phyloP scores from a whole-genome alignment of 2,113 vertebrate species.

The Geothlypis trichas region DNA sequence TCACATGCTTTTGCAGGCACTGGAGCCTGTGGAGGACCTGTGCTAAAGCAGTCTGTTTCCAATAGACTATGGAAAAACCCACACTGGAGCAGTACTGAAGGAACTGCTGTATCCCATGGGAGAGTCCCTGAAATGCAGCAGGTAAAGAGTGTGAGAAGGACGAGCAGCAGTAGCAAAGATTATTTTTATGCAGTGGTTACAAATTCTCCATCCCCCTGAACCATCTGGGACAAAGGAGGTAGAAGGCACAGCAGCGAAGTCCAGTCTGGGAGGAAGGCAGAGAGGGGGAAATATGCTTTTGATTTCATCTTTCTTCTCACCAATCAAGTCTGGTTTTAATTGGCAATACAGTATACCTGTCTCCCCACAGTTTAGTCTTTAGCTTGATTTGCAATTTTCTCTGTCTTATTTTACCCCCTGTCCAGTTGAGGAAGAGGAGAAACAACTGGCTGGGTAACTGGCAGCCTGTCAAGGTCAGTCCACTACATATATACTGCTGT shows the following conservation, averaged over 20 bases:
- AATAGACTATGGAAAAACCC: neutral
- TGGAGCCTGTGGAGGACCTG: neutral
- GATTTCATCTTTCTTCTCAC: neutral
- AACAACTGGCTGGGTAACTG: neutral
- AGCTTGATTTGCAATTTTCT: neutral
- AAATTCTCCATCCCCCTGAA: neutral
- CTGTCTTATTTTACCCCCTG: neutral
- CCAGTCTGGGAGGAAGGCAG: neutral
- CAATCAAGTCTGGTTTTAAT: neutral
- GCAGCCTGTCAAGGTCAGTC: neutral
- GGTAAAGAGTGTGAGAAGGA: neutral
- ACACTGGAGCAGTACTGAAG: neutral
- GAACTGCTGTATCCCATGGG: neutral
- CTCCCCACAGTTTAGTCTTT: neutral
- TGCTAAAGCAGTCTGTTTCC: neutral
- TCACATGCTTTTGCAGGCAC: neutral
- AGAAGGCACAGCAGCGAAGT: neutral
- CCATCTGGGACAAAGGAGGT: neutral
- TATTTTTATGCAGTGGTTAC: neutral
- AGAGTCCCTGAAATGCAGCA: neutral
- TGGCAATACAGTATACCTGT: neutral
- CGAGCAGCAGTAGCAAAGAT: fast-evolving
- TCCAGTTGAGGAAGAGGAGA: neutral
- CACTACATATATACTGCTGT: neutral
- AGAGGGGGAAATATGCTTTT: neutral